A percentile compares a stretch with the other conserved stretches of the same genome.
phyloP scores from a whole-genome alignment of 2,797 vertebrate species.

The Chelidonichthys spinosus region DNA sequence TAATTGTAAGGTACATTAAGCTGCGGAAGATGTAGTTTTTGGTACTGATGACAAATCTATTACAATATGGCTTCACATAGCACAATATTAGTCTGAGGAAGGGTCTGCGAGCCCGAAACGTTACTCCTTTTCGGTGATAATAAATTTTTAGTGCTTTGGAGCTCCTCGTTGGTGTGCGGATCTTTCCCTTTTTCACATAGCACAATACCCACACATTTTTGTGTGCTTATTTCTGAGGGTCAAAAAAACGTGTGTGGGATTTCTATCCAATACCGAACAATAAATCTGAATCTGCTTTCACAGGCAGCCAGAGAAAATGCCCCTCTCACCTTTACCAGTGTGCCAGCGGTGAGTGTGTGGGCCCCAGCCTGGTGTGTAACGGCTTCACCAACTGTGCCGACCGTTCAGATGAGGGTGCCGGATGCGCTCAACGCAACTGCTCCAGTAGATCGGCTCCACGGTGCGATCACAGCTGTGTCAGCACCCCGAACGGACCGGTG shows the following conservation, averaged over 20 bases:
- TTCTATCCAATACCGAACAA: not conserved
- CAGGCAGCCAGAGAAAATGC: conserved; percentile 84
- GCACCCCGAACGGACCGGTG: conserved; percentile 88
- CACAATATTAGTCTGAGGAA: too few species aligned
- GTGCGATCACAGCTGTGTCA: conserved; percentile 87
- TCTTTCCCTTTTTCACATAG: too few species aligned
- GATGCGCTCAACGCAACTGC: conserved; percentile 81
- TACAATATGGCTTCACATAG: not conserved
- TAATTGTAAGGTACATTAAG: not conserved
- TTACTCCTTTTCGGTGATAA: too few species aligned
- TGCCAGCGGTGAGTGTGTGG: conserved; percentile 82
- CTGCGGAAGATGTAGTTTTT: not conserved
- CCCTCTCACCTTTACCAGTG: conserved; percentile 84
- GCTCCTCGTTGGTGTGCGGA: too few species aligned
- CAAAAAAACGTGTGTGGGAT: not conserved
- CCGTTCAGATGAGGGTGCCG: conserved; percentile 86
- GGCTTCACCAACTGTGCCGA: conserved; percentile 84
- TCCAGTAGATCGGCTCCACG: conserved; percentile 55
- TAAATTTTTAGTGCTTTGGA: too few species aligned
- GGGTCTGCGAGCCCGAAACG: too few species aligned
- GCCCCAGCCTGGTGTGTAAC: conserved; percentile 83
- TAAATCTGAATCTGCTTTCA: not conserved
- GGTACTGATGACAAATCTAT: not conserved
- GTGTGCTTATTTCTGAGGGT: not conserved
- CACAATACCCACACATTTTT: not conserved